phyloP scores from a whole-genome alignment of 2,113 vertebrate genomes.

The Proteles cristata region DNA sequence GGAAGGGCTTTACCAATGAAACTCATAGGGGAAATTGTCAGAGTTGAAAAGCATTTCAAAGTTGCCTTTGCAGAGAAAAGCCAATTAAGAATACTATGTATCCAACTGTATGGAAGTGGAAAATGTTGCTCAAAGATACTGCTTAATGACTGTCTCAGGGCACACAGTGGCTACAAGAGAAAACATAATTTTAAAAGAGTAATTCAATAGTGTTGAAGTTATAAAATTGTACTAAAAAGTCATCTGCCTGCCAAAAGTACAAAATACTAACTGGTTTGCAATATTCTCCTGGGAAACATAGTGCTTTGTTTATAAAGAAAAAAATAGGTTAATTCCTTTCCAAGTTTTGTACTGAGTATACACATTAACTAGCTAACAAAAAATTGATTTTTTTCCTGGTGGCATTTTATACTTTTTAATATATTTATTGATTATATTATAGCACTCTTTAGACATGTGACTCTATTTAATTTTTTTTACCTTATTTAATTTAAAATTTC shows the following conservation, averaged over 20 bases:
- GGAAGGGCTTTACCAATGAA: background rate
- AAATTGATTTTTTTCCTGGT: background rate
- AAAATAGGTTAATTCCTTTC: background rate
- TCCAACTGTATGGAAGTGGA: conserved; percentile 14
- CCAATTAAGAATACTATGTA: background rate
- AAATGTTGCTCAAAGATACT: conserved; percentile 24
- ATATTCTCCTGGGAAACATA: background rate
- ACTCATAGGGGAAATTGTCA: background rate
- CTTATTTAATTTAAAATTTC: conserved; percentile 17
- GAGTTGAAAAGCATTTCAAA: background rate
- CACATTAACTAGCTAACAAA: background rate
- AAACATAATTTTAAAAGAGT: conserved; percentile 24
- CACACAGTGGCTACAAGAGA: background rate
- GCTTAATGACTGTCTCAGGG: background rate
- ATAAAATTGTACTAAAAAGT: conserved; percentile 10
- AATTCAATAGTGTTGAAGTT: background rate
- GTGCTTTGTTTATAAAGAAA: background rate
- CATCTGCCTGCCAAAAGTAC: background rate
- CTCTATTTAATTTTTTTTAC: background rate
- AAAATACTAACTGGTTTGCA: background rate
- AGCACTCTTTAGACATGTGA: background rate
- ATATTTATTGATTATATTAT: background rate
- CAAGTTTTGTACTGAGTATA: background rate
- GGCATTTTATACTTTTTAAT: background rate
- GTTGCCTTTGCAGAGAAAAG: conserved; percentile 35